Conservation (phyloP, 1,140 invertebrate genomes). For the Propsilocerus akamusi region DNA sequence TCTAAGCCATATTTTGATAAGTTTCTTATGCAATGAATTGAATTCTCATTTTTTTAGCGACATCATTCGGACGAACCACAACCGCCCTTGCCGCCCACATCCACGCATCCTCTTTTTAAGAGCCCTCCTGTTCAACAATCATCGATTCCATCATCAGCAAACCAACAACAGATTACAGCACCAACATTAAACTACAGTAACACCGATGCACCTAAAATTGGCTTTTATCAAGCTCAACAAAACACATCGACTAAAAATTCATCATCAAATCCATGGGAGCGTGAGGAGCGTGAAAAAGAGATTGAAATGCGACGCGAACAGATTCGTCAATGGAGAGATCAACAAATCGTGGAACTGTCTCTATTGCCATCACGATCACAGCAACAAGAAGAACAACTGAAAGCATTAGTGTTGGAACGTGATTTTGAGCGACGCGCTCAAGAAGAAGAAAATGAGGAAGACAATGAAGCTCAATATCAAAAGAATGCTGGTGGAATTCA, state of each 20-base stretch:
- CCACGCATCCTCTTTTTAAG: conserved; percentile 51
- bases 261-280: conserved; percentile 66
- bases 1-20: too few relatives aligned
- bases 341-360: conserved; percentile 62
- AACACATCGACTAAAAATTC: conserved; percentile 10
- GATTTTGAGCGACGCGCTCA: conserved; percentile 77
- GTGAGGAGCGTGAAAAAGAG: conserved; percentile 71
- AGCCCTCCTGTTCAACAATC: conserved; percentile 32
- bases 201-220: conserved; percentile 53
- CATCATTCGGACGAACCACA: conserved; percentile 29
- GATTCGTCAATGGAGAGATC: conserved; percentile 47
- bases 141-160: too few relatives aligned
- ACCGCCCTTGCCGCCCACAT: conserved; percentile 49
- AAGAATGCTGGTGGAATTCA: conserved; percentile 22
- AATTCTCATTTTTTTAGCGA: conserved; percentile 16
- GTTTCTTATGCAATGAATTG: conserved; percentile 9
- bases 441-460: conserved; percentile 56
- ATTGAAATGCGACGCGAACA: conserved; percentile 20
- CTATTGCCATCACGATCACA: conserved; percentile 42
- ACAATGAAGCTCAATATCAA: conserved; percentile 37
- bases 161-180: conserved; percentile 7
- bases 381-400: conserved; percentile 71
- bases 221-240: conserved; percentile 38
- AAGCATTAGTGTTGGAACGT: conserved; percentile 63
- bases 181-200: conserved; percentile 31